A percentile compares a stretch with the other conserved stretches of the same genome.
phyloP scores from a whole-genome alignment of 1,140 invertebrate species.

The Luehdorfia chinensis region DNA sequence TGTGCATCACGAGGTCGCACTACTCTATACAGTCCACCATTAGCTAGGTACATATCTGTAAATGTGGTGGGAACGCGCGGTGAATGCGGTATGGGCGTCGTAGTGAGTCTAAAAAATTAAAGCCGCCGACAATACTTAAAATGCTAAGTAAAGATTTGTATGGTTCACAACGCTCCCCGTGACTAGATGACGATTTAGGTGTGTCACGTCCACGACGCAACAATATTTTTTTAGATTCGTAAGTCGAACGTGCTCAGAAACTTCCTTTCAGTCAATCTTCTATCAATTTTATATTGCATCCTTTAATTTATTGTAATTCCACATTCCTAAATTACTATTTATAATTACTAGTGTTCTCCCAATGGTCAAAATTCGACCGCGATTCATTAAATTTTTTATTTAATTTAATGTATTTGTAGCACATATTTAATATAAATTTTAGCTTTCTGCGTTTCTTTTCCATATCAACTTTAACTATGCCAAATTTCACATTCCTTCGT shows the following conservation, averaged over 20 bases:
- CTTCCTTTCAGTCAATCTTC: no score
- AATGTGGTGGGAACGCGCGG: slow-evolving; percentile 63
- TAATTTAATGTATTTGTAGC: no score
- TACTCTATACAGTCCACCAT: slow-evolving; percentile 47
- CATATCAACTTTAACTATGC: no score
- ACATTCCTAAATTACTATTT: no score
- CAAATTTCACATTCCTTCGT: no score
- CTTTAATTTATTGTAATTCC: no score
- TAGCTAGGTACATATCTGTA: slow-evolving; percentile 65
- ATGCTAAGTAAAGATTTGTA: slow-evolving; percentile 72
- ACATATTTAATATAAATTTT: no score
- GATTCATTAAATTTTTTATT: no score
- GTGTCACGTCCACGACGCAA: slow-evolving; percentile 47
- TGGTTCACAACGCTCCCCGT: slow-evolving; percentile 47
- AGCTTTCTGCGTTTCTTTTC: no score
- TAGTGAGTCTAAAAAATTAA: slow-evolving; percentile 70
- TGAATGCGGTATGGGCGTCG: slow-evolving; percentile 66
- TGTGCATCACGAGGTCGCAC: slow-evolving; percentile 13
- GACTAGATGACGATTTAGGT: slow-evolving; percentile 48
- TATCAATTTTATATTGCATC: no score
- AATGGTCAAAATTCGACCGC: no score
- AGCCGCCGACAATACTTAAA: slow-evolving; percentile 61
- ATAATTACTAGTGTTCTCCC: no score
- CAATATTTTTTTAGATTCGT: slow-evolving; percentile 49
- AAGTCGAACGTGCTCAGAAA: slow-evolving; percentile 44